A percentile compares a stretch with the other conserved stretches of the same genome.
phyloP scores from a whole-genome alignment of 2,113 vertebrate genomes.

The Pelodiscus sinensis region DNA sequence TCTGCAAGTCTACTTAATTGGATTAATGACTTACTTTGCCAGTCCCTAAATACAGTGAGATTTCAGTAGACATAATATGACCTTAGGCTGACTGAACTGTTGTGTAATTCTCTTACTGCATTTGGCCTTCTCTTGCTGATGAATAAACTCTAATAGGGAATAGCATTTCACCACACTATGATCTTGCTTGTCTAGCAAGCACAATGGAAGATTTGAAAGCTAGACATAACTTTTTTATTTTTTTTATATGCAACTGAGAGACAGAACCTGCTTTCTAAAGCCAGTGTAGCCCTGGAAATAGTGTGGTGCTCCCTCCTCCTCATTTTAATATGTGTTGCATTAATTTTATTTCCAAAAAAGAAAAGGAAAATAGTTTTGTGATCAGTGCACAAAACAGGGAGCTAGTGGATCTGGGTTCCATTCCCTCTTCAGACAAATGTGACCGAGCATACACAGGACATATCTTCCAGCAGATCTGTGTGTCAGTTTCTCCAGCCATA shows the following conservation, averaged over 20 bases:
- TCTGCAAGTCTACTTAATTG: slow-evolving; percentile 67
- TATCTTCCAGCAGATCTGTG: background rate
- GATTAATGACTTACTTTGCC: slow-evolving; percentile 69
- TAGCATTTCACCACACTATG: background rate
- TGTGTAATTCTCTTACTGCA: background rate
- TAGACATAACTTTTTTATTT: background rate
- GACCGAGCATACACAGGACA: background rate
- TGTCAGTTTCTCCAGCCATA: background rate
- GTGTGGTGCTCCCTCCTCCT: background rate
- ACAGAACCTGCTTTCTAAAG: background rate
- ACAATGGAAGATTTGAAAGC: background rate
- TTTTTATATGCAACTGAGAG: background rate
- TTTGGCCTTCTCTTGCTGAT: background rate
- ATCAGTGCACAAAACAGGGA: background rate
- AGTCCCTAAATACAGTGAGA: slow-evolving; percentile 54
- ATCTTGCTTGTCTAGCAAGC: background rate
- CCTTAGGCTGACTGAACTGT: slow-evolving; percentile 45
- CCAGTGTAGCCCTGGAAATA: background rate
- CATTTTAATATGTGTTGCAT: background rate
- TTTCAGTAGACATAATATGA: slow-evolving; percentile 48
- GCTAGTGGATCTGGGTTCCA: background rate
- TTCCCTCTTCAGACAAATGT: background rate
- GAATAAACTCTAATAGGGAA: background rate
- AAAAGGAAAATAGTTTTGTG: background rate
- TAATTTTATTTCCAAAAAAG: background rate